Percentiles rank a stretch among this genome's conserved stretches.
Conservation (phyloP, 1,140 invertebrate genomes). For the Apis laboriosa region DNA sequence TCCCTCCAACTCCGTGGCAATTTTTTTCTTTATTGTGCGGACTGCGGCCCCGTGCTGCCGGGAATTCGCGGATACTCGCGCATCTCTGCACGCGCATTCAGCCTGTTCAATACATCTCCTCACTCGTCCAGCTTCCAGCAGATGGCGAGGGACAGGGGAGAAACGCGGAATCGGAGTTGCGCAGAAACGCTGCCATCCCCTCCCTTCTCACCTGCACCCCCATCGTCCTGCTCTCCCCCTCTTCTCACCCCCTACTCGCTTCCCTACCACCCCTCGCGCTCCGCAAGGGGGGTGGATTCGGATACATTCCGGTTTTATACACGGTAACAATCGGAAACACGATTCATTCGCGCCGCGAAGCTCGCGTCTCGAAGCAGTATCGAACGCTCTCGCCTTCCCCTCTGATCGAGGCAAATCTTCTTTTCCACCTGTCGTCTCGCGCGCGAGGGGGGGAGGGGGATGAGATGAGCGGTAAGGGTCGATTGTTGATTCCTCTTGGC, state of each 20-base stretch:
- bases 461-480: too few relatives aligned
- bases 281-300: slow-evolving; percentile 11
- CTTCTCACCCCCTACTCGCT: not conserved
- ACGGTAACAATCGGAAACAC: slow-evolving; percentile 21
- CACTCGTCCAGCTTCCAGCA: slow-evolving; percentile 78
- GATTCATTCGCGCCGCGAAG: slow-evolving; percentile 5
- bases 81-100: slow-evolving; percentile 79
- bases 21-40: slow-evolving; percentile 76
- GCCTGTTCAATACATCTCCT: slow-evolving; percentile 80
- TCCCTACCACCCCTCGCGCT: too few relatives aligned
- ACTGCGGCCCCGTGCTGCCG: slow-evolving; percentile 78
- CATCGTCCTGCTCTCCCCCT: not conserved
- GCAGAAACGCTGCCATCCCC: slow-evolving; percentile 35
- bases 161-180: slow-evolving; percentile 42
- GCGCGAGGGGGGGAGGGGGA: too few relatives aligned
- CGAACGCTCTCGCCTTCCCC: not conserved
- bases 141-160: slow-evolving; percentile 70
- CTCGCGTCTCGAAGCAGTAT: not conserved
- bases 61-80: slow-evolving; percentile 77
- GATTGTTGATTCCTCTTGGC: too few relatives aligned
- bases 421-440: not conserved
- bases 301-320: slow-evolving; percentile 4
- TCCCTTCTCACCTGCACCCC: not conserved
- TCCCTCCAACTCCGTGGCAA: slow-evolving; percentile 57
- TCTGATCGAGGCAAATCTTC: not conserved